Base-by-base conservation (phyloP, 2,888 invertebrate genomes). In the Acanthosepion pharaonis region DNA sequence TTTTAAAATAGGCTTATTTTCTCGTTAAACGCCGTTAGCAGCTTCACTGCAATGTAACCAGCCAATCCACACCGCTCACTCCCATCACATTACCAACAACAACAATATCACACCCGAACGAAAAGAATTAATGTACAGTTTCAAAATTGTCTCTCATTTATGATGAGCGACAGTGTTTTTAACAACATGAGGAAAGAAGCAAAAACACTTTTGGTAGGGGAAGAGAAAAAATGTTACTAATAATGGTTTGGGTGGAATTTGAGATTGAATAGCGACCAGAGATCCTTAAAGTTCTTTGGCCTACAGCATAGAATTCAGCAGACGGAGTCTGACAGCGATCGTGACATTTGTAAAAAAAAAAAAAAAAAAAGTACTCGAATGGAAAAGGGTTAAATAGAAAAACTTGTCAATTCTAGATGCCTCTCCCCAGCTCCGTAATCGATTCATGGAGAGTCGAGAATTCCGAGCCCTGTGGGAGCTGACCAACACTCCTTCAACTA, bases 131-230 rank as follows among this genome's bases (percentile, higher is more conserved):
- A 78, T 78, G 78, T n/a, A 78, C 15, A 78, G 15, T 78, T n/a
- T 78, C 78, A n/a, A 78, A 78, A 78, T 78, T 78, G 78, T 78
- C n/a, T 78, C n/a, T n/a, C 78, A 78, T 78, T 78, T 78, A 78
- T 78, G 15, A 78, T 78, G 33, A 78, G 78, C 78, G 33, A 33
- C 78, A 78, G 33, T 78, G 78, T 78, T 78, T 78, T 78, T 78
- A n/a, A 78, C n/a, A 78, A 78, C 33, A 33, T 9, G 9, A n/a
- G n/a, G 78, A 78, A 78, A n/a, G 15, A 78, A n/a, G 28, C n/a
- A 28, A 28, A 33, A 33, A 18, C 23, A 59, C 59, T 59, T 59
- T 59, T 20, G 23, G 59, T 5, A 23, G 4, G 33, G 78, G 33
- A 9, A 33, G 20, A n/a, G 3, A 78, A 78, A 28, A 78, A 78